phyloP scores from a whole-genome alignment of 2,113 vertebrate genomes.

The Hepsetus odoe region DNA sequence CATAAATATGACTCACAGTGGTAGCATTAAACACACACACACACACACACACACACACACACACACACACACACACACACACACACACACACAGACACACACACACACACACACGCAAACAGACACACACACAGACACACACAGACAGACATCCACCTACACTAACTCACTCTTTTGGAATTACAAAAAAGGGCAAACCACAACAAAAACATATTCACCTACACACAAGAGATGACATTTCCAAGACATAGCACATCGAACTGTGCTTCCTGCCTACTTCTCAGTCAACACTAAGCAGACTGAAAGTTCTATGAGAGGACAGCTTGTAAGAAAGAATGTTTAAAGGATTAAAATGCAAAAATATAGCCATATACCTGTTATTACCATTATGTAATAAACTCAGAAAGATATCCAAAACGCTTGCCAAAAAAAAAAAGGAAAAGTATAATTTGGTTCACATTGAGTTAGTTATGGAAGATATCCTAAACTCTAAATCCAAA shows the following conservation, averaged over 20 bases:
- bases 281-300: background rate
- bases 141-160: constrained; percentile 53
- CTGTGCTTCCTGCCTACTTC: background rate
- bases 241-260: background rate
- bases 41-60: constrained; percentile 51
- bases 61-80: constrained; percentile 57
- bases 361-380: too few relatives aligned
- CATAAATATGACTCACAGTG: constrained; percentile 53
- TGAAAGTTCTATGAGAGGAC: background rate
- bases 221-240: constrained; percentile 25
- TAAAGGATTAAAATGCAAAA: background rate
- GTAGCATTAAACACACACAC: constrained; percentile 57
- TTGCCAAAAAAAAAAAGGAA: too few relatives aligned
- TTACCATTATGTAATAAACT: too few relatives aligned
- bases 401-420: too few relatives aligned
- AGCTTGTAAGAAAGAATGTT: background rate
- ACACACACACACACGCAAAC: constrained; percentile 63
- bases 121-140: constrained; percentile 27
- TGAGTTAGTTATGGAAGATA: too few relatives aligned
- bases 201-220: constrained; percentile 50
- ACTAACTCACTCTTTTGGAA: constrained; percentile 59
- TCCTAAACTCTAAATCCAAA: too few relatives aligned
- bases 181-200: constrained; percentile 55
- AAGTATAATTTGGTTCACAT: too few relatives aligned
- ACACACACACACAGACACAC: constrained; percentile 34